phyloP scores from a whole-genome alignment of 2,797 vertebrate species.

The Sphenodon punctatus region DNA sequence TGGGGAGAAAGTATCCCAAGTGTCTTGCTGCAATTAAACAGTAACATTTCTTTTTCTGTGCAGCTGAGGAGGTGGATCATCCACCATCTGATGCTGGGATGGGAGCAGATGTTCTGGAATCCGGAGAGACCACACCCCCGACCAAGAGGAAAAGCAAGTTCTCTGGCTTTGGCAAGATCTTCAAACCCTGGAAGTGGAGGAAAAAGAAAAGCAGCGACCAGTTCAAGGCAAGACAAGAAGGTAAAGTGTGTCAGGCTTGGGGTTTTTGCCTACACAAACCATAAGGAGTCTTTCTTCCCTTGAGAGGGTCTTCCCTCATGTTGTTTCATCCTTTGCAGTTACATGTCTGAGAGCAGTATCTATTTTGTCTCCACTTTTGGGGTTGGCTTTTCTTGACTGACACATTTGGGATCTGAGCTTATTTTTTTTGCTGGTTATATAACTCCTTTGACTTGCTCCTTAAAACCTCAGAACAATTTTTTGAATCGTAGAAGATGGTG shows the following conservation, averaged over 20 bases:
- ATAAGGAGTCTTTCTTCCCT: not conserved
- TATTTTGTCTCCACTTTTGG: too few relatives aligned
- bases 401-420: too few relatives aligned
- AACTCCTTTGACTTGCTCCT: too few relatives aligned
- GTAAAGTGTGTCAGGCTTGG: constrained; percentile 65
- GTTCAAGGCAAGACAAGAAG: constrained; percentile 98
- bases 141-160: constrained; percentile 97
- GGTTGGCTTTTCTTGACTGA: too few relatives aligned
- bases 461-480: not conserved
- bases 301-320: not conserved
- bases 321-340: not conserved
- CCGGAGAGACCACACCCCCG: constrained; percentile 86
- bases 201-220: constrained; percentile 98
- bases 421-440: too few relatives aligned
- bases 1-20: not conserved
- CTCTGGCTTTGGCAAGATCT: constrained; percentile 94
- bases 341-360: too few relatives aligned
- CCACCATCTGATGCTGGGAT: constrained; percentile 75
- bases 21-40: not conserved
- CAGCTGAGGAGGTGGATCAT: constrained; percentile 83
- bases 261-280: not conserved
- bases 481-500: not conserved
- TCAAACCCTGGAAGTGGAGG: constrained; percentile 99
- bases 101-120: constrained; percentile 83
- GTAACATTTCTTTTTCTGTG: not conserved